Evolutionary conservation across 2,888 invertebrate genomes (phyloP).

Genomic region (Ditula angustiorana): DNA sequence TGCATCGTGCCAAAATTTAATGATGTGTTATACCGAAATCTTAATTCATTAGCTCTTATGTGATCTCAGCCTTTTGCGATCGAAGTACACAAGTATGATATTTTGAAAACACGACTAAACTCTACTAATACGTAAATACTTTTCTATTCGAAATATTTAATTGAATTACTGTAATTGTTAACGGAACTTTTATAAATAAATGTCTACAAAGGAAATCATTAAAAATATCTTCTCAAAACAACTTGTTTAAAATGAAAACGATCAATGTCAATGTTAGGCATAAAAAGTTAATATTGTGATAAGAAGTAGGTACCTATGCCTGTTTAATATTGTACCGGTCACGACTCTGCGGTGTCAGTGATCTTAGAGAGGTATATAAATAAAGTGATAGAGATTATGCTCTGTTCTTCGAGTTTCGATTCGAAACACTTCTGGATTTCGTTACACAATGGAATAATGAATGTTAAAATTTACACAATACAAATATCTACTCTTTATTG

Average conservation of each 20-base stretch:
- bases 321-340: constrained; percentile 48
- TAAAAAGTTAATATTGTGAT: constrained; percentile 32
- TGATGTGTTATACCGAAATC: too few species aligned
- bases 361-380: constrained; percentile 48
- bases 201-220: too few species aligned
- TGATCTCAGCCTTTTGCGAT: too few species aligned
- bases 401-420: constrained; percentile 21
- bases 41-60: too few species aligned
- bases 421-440: constrained; percentile 16
- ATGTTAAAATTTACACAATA: background rate
- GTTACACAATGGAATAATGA: constrained; percentile 12
- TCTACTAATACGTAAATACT: too few species aligned
- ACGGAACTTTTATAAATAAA: too few species aligned
- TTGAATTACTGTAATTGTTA: too few species aligned
- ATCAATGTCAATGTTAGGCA: constrained; percentile 31
- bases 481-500: constrained; percentile 22
- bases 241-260: constrained; percentile 14
- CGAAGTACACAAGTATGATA: too few species aligned
- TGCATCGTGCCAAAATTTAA: too few species aligned
- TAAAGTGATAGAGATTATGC: constrained; percentile 37
- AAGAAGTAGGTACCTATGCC: constrained; percentile 43
- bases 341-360: constrained; percentile 50
- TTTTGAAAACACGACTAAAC: too few species aligned
- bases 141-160: too few species aligned
- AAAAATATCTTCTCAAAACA: constrained; percentile 44